phyloP scores from a whole-genome alignment of 1,140 invertebrate genomes.

The Heliothis virescens region DNA sequence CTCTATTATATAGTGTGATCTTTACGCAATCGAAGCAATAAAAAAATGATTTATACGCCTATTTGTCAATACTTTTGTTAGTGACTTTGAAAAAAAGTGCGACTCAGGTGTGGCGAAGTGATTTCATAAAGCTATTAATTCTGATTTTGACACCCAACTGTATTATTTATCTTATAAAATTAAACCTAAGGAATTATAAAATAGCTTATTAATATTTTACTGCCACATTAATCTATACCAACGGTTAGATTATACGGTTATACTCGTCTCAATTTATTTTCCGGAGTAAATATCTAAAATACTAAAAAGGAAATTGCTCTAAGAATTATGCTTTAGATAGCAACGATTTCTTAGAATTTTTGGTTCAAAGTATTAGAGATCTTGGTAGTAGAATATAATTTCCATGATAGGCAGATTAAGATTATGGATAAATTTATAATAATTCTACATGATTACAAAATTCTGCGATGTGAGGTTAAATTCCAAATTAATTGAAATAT shows the following conservation, averaged over 20 bases:
- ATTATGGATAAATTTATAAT: too few species aligned
- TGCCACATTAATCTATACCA: constrained; percentile 32
- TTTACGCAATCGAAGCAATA: constrained; percentile 38
- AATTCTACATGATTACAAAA: too few species aligned
- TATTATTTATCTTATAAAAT: constrained; percentile 25
- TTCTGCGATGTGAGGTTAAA: too few species aligned
- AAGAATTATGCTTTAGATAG: not conserved
- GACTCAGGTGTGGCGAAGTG: constrained; percentile 44
- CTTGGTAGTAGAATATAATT: not conserved
- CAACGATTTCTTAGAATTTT: not conserved
- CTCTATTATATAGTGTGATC: constrained; percentile 27
- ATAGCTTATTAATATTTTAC: constrained; percentile 38
- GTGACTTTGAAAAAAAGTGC: constrained; percentile 33
- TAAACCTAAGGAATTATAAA: constrained; percentile 17
- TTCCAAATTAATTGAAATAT: too few species aligned
- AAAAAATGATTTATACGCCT: constrained; percentile 40
- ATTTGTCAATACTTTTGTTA: constrained; percentile 37
- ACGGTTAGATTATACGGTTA: too few species aligned
- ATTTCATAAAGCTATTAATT: constrained; percentile 41
- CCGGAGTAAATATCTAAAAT: not conserved
- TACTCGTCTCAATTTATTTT: constrained; percentile 13
- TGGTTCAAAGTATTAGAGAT: not conserved
- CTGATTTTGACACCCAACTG: constrained; percentile 17
- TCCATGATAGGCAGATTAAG: too few species aligned
- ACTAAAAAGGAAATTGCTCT: not conserved